Evolutionary conservation across 1,140 invertebrate genomes (phyloP).

Genomic region (Coboldia fuscipes): DNA sequence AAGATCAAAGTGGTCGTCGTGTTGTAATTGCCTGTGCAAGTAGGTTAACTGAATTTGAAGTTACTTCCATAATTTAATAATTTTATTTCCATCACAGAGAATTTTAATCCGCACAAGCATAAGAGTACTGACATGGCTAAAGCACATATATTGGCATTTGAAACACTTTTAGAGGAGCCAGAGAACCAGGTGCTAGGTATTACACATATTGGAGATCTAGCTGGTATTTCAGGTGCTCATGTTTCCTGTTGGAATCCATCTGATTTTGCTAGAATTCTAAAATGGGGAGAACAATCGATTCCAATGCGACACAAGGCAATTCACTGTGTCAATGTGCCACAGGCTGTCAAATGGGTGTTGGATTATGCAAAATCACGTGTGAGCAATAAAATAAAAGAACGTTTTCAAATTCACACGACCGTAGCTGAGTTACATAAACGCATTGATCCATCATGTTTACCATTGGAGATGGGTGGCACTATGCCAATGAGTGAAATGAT

Average conservation of each 20-base stretch:
- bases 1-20: slow-evolving; percentile 42
- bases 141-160: slow-evolving; percentile 42
- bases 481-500: slow-evolving; percentile 55
- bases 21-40: slow-evolving; percentile 42
- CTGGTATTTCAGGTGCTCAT: slow-evolving; percentile 30
- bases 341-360: slow-evolving; percentile 42
- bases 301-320: slow-evolving; percentile 55
- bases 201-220: slow-evolving; percentile 39
- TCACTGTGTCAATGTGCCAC: slow-evolving; percentile 45
- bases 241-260: slow-evolving; percentile 41
- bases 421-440: slow-evolving; percentile 34
- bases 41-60: too few species aligned
- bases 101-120: slow-evolving; percentile 38
- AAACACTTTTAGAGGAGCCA: slow-evolving; percentile 48
- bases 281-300: slow-evolving; percentile 55
- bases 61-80: too few species aligned
- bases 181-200: slow-evolving; percentile 46
- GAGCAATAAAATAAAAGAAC: slow-evolving; percentile 41
- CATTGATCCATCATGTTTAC: slow-evolving; percentile 42
- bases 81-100: too few species aligned
- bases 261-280: slow-evolving; percentile 38
- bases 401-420: slow-evolving; percentile 38
- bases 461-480: slow-evolving; percentile 52
- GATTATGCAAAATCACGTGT: slow-evolving; percentile 44
- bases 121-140: slow-evolving; percentile 40